phyloP scores from a whole-genome alignment of 2,888 invertebrate genomes.

The Phoronis australis region DNA sequence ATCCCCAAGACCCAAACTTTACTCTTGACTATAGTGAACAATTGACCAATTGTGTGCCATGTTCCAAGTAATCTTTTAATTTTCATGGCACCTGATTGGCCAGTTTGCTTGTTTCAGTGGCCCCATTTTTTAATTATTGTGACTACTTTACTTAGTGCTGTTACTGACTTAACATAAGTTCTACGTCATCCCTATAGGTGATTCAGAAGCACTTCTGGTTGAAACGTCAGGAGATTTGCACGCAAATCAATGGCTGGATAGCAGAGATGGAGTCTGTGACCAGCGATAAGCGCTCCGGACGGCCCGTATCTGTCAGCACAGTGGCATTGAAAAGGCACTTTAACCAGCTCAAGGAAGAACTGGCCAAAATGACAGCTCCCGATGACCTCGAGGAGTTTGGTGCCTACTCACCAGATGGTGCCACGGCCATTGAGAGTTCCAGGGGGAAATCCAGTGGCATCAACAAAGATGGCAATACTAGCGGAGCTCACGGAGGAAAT shows the following conservation, averaged over 20 bases:
- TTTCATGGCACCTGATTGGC: no score
- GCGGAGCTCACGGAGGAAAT: no score
- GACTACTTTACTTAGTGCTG: background rate
- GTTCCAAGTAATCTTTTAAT: no score
- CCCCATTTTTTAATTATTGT: background rate
- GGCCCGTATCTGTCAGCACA: conserved; percentile 68
- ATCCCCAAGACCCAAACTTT: no score
- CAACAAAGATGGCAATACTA: no score
- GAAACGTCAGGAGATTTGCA: conserved; percentile 82
- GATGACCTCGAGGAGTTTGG: conserved; percentile 26
- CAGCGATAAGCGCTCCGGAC: conserved; percentile 71
- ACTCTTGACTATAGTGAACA: no score
- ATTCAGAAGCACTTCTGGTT: conserved; percentile 92
- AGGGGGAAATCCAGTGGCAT: no score
- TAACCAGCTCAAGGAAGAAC: conserved; percentile 77
- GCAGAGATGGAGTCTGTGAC: conserved; percentile 74
- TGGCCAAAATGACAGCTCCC: conserved; percentile 76
- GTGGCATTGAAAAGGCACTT: conserved; percentile 76
- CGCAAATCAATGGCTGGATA: conserved; percentile 86
- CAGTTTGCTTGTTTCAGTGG: background rate
- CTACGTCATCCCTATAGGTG: conserved; percentile 58
- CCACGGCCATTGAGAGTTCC: no score
- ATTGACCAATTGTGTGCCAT: no score
- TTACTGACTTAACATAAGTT: background rate
- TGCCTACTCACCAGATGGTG: no score